phyloP scores from a whole-genome alignment of 2,797 vertebrate genomes.

The Arrhamphus sclerolepis region DNA sequence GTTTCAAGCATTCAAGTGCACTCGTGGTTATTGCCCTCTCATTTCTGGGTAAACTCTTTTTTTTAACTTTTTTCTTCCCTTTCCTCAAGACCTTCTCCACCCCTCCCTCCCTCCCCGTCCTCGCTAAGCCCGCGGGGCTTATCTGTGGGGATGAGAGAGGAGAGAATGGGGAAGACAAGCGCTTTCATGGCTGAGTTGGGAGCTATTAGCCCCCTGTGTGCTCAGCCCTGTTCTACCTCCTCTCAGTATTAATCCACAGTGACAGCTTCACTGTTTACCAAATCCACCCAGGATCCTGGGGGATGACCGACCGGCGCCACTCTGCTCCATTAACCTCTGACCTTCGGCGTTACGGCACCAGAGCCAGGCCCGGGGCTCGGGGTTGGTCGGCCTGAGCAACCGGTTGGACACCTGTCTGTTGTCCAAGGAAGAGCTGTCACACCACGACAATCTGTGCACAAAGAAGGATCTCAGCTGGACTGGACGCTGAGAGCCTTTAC shows the following conservation, averaged over 20 bases:
- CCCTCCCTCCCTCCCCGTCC: background rate
- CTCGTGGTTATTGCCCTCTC: slow-evolving; percentile 48
- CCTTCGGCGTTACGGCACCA: slow-evolving; percentile 69
- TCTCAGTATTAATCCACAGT: slow-evolving; percentile 85
- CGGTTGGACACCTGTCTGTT: slow-evolving; percentile 76
- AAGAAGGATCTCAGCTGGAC: slow-evolving; percentile 41
- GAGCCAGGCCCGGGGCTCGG: slow-evolving; percentile 69
- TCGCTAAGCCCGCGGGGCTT: slow-evolving; percentile 52
- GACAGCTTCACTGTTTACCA: slow-evolving; percentile 87
- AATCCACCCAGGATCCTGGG: slow-evolving; percentile 81
- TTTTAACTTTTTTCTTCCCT: slow-evolving; percentile 15
- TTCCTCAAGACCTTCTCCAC: slow-evolving; percentile 2
- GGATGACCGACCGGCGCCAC: slow-evolving; percentile 79
- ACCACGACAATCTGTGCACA: slow-evolving; percentile 41
- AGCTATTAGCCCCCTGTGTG: slow-evolving; percentile 77
- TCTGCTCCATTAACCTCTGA: slow-evolving; percentile 86
- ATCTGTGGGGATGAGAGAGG: slow-evolving; percentile 65
- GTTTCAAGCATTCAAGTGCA: slow-evolving; percentile 38
- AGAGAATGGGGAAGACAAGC: slow-evolving; percentile 74
- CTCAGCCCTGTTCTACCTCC: slow-evolving; percentile 67
- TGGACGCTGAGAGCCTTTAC: background rate
- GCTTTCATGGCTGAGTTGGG: slow-evolving; percentile 79
- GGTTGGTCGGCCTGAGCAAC: slow-evolving; percentile 54
- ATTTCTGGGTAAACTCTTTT: slow-evolving; percentile 35
- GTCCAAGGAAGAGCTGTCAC: slow-evolving; percentile 46